Evolutionary conservation across 2,888 invertebrate species (phyloP), one percentile per base, ranked within the genome.

Genomic region (Aphidius colemani): DNA sequence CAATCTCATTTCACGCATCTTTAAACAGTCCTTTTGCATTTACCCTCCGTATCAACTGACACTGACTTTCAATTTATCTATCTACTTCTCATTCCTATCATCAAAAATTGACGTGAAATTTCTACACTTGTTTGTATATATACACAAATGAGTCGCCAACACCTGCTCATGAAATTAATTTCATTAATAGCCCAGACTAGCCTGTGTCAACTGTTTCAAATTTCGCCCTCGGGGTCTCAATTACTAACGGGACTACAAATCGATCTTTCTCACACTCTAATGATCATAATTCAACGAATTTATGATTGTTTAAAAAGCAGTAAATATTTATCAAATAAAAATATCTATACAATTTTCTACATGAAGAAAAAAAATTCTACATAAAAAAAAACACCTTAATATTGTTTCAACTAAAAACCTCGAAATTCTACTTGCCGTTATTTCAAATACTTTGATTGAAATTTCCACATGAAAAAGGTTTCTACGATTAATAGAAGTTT

Each of bases 131-230:
- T 39, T 30, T 57, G 30, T 57, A 57, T 57, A 39, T 45, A 57
- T 53, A 45, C 30, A 30, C 46, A 45, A 30, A 18, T 40, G 57
- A 57, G 46, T 57, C 46, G 39, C 56, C 49, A 30, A 49, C 55
- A 49, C 53, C 56, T 55, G 55, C 56, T 48, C 49, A 53, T 49
- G 48, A 56, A 61, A 55, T 61, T 61, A 61, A 61, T 61, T 61
- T 61, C 56, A 61, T 61, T 56, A 61, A 56, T 56, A 41, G 56
- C 48, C 57, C 61, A 61, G 61, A 55, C 61, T 40, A 48, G 46
- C 57, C 41, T 30, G 43, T 49, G 49, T 61, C 56, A 61, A 61
- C 49, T 61, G 61, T 55, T 55, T 61, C 49, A 53, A 56, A 61
- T 61, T 61, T 56, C 49, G 46, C 18, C 46, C 39, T 39, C 48